Evolutionary conservation across 2,113 vertebrate genomes (phyloP).

Genomic region (Anas platyrhynchos): DNA sequence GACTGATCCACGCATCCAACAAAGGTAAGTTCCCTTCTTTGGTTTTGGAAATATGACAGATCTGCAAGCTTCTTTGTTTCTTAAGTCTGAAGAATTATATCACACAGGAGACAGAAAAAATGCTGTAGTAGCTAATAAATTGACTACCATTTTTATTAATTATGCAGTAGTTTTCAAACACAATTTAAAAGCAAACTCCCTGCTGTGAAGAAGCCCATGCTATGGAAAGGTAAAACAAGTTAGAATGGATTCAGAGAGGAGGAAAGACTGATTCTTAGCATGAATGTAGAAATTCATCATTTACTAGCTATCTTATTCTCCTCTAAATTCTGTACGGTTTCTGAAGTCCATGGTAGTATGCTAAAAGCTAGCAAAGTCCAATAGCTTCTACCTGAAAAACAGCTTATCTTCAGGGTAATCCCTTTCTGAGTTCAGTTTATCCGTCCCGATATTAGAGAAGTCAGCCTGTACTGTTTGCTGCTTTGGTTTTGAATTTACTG

Average conservation of each 20-base stretch:
- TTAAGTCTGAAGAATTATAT: rapidly evolving
- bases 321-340: neutral
- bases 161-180: neutral
- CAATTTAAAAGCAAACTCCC: neutral
- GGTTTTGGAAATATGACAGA: rapidly evolving
- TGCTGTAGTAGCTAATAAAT: neutral
- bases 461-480: neutral
- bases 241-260: neutral
- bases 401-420: slow-evolving; percentile 28
- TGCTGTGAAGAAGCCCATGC: neutral
- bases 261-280: neutral
- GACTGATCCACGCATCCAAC: slow-evolving; percentile 87
- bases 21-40: slow-evolving; percentile 81
- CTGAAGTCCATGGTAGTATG: neutral
- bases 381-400: slow-evolving; percentile 16
- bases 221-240: slow-evolving; percentile 16
- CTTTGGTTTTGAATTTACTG: neutral
- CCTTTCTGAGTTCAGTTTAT: slow-evolving; percentile 28
- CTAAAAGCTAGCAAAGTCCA: slow-evolving; percentile 28
- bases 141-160: neutral
- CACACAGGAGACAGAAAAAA: neutral
- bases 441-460: neutral
- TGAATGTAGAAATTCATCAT: neutral
- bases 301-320: neutral
- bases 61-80: neutral